phyloP scores from a whole-genome alignment of 2,113 vertebrate species.

The Stigmatopora argus region DNA sequence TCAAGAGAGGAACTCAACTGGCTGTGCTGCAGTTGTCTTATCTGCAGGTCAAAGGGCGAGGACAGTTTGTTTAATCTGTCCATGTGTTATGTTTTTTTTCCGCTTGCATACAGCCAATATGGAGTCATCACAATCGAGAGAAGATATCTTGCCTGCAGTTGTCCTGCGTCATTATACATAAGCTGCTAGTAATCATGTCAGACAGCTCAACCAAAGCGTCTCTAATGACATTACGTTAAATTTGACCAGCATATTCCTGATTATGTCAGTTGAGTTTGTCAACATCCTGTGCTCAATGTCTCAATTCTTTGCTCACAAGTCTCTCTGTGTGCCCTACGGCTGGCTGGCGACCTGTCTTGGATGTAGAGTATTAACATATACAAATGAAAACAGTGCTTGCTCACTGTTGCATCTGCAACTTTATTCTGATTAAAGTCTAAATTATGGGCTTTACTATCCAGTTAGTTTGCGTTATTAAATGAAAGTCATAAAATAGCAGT shows the following conservation, averaged over 20 bases:
- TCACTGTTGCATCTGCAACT: background rate
- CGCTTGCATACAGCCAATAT: too few relatives aligned
- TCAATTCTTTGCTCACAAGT: too few relatives aligned
- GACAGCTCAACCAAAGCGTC: background rate
- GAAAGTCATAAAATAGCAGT: background rate
- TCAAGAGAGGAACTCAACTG: background rate
- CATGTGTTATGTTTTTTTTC: background rate
- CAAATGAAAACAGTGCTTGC: background rate
- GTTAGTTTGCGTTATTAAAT: background rate
- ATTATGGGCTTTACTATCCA: background rate
- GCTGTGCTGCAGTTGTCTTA: constrained; percentile 25
- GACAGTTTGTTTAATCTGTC: constrained; percentile 13
- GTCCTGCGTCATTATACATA: constrained; percentile 6
- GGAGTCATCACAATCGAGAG: constrained; percentile 8
- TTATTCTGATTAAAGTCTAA: background rate
- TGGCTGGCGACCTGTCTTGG: too few relatives aligned
- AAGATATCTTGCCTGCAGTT: constrained; percentile 8
- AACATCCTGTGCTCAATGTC: too few relatives aligned
- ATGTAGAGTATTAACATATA: too few relatives aligned
- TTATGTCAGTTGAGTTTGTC: background rate
- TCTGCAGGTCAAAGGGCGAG: constrained; percentile 50
- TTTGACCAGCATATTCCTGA: background rate
- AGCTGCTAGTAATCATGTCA: constrained; percentile 4
- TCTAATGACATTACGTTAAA: background rate
- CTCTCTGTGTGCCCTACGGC: too few relatives aligned